Conservation (phyloP, 2,797 vertebrate species). For the Acrossocheilus wenchowensis region DNA sequence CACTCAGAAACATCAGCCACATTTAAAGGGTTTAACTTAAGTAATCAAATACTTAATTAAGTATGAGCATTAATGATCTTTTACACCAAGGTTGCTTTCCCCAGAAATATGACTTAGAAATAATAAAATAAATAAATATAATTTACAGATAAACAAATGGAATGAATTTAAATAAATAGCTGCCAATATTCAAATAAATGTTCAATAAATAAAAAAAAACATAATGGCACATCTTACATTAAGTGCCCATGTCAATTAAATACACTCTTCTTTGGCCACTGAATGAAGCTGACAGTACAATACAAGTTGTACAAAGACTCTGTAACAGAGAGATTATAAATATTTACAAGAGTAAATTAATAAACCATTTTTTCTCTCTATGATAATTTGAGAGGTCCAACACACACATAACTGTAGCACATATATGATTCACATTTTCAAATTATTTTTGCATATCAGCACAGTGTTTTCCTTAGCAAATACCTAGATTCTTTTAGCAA, state of each 20-base stretch:
- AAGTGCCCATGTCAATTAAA: background rate
- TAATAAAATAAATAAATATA: background rate
- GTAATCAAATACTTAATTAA: background rate
- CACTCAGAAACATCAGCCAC: background rate
- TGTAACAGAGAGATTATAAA: background rate
- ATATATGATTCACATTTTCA: background rate
- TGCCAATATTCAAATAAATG: background rate
- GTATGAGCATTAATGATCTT: background rate
- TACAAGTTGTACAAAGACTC: background rate
- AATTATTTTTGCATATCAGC: background rate
- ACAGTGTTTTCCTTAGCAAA: background rate
- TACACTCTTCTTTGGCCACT: background rate
- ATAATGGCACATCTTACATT: background rate
- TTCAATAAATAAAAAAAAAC: background rate
- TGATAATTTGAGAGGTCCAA: background rate
- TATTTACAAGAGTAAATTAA: background rate
- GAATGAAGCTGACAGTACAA: background rate
- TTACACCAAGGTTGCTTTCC: background rate
- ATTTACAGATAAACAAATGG: background rate
- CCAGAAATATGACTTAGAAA: background rate
- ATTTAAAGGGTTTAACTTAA: conserved; percentile 7
- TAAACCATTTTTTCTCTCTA: background rate
- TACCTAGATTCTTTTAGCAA: background rate
- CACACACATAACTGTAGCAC: background rate
- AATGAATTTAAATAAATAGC: background rate